A percentile compares a stretch with the other conserved stretches of the same genome.
phyloP scores from a whole-genome alignment of 2,797 vertebrate genomes.

The Synaphobranchus kaupii region DNA sequence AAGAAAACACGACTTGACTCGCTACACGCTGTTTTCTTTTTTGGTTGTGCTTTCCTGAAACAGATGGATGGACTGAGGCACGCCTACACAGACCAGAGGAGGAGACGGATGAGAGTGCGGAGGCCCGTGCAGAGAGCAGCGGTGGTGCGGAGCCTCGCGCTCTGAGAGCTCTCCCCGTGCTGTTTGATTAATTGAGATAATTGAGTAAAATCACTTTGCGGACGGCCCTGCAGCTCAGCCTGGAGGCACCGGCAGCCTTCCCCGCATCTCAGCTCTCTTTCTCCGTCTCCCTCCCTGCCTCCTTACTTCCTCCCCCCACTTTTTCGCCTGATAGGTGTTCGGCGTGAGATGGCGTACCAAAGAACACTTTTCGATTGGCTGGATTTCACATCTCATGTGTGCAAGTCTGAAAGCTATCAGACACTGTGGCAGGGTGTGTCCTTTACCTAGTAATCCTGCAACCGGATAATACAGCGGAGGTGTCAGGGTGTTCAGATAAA shows the following conservation, averaged over 20 bases:
- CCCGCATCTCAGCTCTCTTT: constrained; percentile 21
- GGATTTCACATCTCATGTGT: constrained; percentile 45
- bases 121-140: neutral
- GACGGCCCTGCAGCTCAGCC: constrained; percentile 8
- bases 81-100: neutral
- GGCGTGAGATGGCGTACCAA: constrained; percentile 46
- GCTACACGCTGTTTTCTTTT: neutral
- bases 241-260: constrained; percentile 4
- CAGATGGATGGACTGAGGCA: neutral
- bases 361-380: constrained; percentile 47
- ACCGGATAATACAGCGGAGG: neutral
- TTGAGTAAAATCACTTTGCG: constrained; percentile 51
- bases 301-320: constrained; percentile 49
- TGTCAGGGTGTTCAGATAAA: neutral
- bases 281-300: constrained; percentile 23
- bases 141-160: neutral
- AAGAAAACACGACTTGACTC: neutral
- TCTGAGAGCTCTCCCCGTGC: neutral
- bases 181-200: constrained; percentile 53
- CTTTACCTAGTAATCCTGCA: neutral
- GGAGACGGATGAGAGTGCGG: neutral
- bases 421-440: neutral
- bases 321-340: constrained; percentile 50
- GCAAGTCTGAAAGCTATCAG: neutral
- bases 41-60: neutral